phyloP scores from a whole-genome alignment of 2,113 vertebrate species.

The Guaruba guarouba region DNA sequence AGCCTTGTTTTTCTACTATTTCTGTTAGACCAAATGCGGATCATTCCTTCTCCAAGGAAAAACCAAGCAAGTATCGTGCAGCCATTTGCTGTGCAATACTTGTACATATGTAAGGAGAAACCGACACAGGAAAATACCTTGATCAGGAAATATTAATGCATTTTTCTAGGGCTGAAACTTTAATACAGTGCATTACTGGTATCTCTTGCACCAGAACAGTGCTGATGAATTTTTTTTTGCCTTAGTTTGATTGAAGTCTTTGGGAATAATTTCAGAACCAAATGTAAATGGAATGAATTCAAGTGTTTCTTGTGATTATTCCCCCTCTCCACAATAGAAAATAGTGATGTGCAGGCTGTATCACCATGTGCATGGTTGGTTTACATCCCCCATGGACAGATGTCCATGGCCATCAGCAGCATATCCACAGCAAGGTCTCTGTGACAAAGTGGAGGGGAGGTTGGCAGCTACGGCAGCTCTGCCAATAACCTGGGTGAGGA shows the following conservation, averaged over 20 bases:
- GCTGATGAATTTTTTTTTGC: background rate
- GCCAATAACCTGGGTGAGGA: background rate
- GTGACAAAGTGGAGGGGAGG: background rate
- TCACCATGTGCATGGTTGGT: background rate
- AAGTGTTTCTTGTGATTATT: background rate
- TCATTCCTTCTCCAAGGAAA: background rate
- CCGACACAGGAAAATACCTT: background rate
- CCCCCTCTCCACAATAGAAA: background rate
- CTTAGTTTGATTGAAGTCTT: background rate
- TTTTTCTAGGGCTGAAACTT: background rate
- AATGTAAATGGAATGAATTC: background rate
- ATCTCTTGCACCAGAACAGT: background rate
- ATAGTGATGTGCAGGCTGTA: background rate
- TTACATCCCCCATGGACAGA: background rate
- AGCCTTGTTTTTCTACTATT: background rate
- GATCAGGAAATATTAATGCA: background rate
- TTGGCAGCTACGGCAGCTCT: background rate
- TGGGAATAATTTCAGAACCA: background rate
- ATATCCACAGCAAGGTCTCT: background rate
- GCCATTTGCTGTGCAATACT: background rate
- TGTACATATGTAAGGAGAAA: background rate
- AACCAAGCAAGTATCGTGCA: background rate
- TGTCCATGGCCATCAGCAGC: accelerated
- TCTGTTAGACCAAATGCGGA: background rate
- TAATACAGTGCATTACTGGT: accelerated